Evolutionary conservation across 1,140 invertebrate species (phyloP), one percentile per base, ranked within the genome.

Genomic region (Atopsyche davidsoni): DNA sequence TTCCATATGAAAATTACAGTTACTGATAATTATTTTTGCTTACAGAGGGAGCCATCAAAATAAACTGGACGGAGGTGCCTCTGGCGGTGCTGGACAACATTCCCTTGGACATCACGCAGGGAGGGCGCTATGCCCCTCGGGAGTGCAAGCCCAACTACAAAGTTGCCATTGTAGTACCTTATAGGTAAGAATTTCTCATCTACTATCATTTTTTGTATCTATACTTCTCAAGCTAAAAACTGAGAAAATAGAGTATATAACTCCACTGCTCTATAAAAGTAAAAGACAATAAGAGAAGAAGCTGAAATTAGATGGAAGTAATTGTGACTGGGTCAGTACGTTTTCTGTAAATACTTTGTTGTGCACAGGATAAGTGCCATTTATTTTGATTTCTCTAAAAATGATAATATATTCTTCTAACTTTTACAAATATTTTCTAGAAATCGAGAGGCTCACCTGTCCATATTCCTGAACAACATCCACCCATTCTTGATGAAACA

Each of bases 401-500:
- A n/a, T n/a, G n/a, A n/a, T n/a, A n/a, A n/a, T n/a, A n/a, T n/a
- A n/a, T n/a, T n/a, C n/a, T n/a, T n/a, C n/a, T n/a, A n/a, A n/a
- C n/a, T n/a, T n/a, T n/a, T n/a, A n/a, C n/a, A n/a, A n/a, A n/a
- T n/a, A n/a, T 50, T 28, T 68, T 75, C 59, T 65, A 79, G 93
- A 53, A 86, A 93, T 67, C 77, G 94, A 39, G 78, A 82, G 52
- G 80, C 83, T 55, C 93, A 97, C 70, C 77, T 97, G 28, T 77
- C 81, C 44, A 76, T 85, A 38, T 86, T 96, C 61, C 73, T 95
- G 6, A 83, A 87, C 61, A 88, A 95, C 69, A 83, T 97, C 63
- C 91, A 96, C 70, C 90, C 91, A 17, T 85, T 96, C 58, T 75
- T 97, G 21, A 85, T 89, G 68, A 81, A 83, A 53, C 94, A 98